phyloP scores from a whole-genome alignment of 2,797 vertebrate species.

The Anas georgica region DNA sequence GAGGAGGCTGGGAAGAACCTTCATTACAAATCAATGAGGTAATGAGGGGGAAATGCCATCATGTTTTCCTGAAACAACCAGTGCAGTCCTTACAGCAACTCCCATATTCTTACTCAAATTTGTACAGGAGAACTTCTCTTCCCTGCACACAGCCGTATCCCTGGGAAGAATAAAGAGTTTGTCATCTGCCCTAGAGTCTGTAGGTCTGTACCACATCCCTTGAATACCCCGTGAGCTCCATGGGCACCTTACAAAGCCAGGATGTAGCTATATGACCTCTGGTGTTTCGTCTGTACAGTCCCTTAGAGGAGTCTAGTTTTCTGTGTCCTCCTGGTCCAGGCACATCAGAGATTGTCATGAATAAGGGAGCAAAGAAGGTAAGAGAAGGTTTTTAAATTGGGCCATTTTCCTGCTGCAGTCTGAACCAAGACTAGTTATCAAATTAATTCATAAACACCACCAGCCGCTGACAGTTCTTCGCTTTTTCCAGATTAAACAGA shows the following conservation, averaged over 20 bases:
- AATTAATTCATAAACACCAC: not conserved
- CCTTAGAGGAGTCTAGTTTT: not conserved
- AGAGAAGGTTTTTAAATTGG: not conserved
- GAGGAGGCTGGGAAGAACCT: not conserved
- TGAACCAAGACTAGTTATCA: not conserved
- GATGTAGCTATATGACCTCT: not conserved
- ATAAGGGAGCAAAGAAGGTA: not conserved
- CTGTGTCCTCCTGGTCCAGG: not conserved
- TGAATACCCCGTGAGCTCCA: not conserved
- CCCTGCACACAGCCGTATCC: not conserved
- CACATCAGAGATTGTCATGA: not conserved
- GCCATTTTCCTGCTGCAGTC: not conserved
- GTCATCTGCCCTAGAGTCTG: not conserved
- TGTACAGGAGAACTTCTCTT: not conserved
- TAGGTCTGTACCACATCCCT: not conserved
- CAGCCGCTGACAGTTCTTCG: not conserved
- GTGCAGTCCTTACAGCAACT: not conserved
- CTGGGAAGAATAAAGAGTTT: not conserved
- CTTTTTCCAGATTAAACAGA: slow-evolving; percentile 25
- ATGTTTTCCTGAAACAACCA: not conserved
- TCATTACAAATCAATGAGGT: not conserved
- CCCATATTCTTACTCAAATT: not conserved
- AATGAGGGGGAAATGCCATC: not conserved
- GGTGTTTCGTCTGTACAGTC: not conserved
- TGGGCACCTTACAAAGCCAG: fast-evolving